phyloP scores from a whole-genome alignment of 2,113 vertebrate species.

The Pyrgilauda ruficollis region DNA sequence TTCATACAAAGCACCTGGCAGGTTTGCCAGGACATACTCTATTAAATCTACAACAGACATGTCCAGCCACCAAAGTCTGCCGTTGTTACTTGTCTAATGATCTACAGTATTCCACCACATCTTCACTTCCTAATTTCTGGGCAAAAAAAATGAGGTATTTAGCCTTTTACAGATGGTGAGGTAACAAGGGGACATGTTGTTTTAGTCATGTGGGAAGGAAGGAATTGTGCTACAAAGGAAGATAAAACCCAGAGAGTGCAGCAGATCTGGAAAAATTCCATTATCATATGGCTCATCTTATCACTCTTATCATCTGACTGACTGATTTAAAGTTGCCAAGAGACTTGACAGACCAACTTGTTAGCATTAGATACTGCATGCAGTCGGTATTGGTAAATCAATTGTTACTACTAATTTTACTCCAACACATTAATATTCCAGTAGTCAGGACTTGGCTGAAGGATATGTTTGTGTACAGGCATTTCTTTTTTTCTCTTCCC shows the following conservation, averaged over 20 bases:
- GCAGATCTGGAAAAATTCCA: constrained; percentile 40
- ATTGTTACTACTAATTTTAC: constrained; percentile 8
- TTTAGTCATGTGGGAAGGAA: background rate
- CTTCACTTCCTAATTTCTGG: background rate
- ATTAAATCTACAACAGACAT: background rate
- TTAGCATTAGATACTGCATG: background rate
- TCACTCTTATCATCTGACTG: background rate
- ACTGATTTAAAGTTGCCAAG: constrained; percentile 27
- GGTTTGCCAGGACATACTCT: background rate
- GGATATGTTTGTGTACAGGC: background rate
- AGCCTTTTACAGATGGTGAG: background rate
- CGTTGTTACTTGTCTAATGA: background rate
- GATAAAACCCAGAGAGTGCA: background rate
- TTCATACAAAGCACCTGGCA: background rate
- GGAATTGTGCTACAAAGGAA: background rate
- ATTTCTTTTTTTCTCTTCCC: background rate
- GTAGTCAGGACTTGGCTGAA: background rate
- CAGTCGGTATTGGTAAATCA: background rate
- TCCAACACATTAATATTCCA: background rate
- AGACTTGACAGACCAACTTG: constrained; percentile 3
- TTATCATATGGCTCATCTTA: background rate
- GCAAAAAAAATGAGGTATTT: background rate
- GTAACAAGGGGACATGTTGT: rapidly evolving
- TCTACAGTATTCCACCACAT: background rate
- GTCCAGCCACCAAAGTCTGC: background rate